These are phyloP conservation scores for Eumeta japonica DNA, from an alignment of 1,140 invertebrate genomes.

Conservation along the genomic window DNA sequence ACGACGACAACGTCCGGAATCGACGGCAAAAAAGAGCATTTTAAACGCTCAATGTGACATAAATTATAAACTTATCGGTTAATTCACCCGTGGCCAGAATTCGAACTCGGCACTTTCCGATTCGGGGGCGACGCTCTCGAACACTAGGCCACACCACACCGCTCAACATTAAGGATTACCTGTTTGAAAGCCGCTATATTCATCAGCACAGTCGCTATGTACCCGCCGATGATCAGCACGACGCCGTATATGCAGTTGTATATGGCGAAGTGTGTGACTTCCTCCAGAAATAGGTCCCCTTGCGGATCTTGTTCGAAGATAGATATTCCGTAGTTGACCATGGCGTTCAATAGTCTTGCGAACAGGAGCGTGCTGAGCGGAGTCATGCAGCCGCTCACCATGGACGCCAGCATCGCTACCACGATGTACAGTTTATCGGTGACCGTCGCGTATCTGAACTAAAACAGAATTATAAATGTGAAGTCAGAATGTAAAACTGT, in stretches of 20 bases:
- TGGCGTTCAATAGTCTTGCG: slow-evolving; percentile 62
- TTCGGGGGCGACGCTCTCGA: too few relatives aligned
- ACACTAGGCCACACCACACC: too few relatives aligned
- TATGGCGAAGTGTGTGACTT: slow-evolving; percentile 58
- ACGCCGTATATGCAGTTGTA: slow-evolving; percentile 62
- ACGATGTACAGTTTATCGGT: slow-evolving; percentile 61
- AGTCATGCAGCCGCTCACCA: slow-evolving; percentile 62
- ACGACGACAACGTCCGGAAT: too few relatives aligned
- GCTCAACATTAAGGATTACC: too few relatives aligned
- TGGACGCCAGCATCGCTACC: slow-evolving; percentile 60
- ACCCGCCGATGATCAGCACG: slow-evolving; percentile 61
- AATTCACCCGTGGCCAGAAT: too few relatives aligned
- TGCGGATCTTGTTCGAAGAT: slow-evolving; percentile 16
- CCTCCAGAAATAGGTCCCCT: slow-evolving; percentile 35
- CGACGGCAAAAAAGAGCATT: too few relatives aligned
- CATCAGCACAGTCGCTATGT: slow-evolving; percentile 64
- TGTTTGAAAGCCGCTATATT: slow-evolving; percentile 69
- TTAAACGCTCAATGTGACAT: too few relatives aligned
- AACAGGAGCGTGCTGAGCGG: slow-evolving; percentile 71
- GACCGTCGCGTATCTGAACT: slow-evolving; percentile 63
- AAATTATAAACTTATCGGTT: too few relatives aligned
- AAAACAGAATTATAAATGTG: too few relatives aligned
- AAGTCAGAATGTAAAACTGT: too few relatives aligned
- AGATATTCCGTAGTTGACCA: slow-evolving; percentile 35
- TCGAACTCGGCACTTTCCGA: too few relatives aligned